These are phyloP conservation scores for Callimorpha dominula DNA, from an alignment of 2,888 invertebrate genomes.

Conservation along the genomic window DNA sequence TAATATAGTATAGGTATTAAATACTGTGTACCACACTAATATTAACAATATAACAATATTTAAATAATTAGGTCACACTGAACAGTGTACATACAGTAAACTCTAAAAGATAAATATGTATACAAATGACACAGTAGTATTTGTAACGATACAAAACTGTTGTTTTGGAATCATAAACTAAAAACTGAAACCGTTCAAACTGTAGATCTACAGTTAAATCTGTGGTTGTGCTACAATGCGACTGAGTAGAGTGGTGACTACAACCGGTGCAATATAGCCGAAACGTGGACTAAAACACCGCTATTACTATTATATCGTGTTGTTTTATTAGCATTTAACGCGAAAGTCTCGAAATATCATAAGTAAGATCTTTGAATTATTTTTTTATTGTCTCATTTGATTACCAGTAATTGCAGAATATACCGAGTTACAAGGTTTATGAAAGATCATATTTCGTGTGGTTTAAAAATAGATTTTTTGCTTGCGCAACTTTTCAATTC, in stretches of 20 bases:
- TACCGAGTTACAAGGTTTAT: neutral
- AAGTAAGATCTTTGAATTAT: neutral
- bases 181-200: constrained; percentile 4
- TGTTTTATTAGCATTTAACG: neutral
- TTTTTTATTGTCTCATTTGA: neutral
- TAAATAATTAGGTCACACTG: neutral
- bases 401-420: constrained; percentile 1
- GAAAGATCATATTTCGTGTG: neutral
- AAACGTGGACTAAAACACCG: neutral
- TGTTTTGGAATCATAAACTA: constrained; percentile 20
- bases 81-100: neutral
- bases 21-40: too few species aligned
- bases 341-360: neutral
- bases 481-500: neutral
- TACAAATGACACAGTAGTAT: neutral
- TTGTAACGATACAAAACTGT: constrained; percentile 22
- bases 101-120: neutral
- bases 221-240: neutral
- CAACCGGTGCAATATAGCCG: neutral
- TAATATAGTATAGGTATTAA: too few species aligned
- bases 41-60: too few species aligned
- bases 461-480: neutral
- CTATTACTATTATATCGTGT: neutral
- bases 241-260: neutral
- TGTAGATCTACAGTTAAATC: constrained; percentile 11